phyloP scores from a whole-genome alignment of 2,797 vertebrate species.

The Oceanodroma leucorhoa region DNA sequence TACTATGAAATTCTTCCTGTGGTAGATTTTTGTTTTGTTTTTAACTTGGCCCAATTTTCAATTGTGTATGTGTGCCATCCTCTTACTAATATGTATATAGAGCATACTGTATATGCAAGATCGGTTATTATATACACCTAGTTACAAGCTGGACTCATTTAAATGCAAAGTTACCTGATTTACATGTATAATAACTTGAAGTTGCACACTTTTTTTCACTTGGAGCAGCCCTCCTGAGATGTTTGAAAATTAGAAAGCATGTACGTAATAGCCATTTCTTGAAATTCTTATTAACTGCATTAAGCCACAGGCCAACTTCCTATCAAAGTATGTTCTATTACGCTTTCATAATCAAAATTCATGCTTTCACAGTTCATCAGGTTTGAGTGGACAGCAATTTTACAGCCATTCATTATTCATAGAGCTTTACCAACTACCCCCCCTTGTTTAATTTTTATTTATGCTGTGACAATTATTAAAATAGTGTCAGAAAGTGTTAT shows the following conservation, averaged over 20 bases:
- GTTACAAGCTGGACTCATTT: background rate
- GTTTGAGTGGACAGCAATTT: background rate
- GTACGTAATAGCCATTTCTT: background rate
- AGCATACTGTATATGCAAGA: background rate
- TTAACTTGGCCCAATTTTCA: background rate
- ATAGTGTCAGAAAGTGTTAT: background rate
- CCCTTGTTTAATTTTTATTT: background rate
- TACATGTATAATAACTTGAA: background rate
- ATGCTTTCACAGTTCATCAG: background rate
- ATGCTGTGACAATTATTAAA: background rate
- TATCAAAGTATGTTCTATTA: background rate
- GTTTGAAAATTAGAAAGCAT: background rate
- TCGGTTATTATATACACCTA: background rate
- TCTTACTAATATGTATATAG: background rate
- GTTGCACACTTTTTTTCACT: background rate
- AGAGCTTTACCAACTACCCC: background rate
- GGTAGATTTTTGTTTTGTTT: background rate
- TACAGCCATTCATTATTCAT: background rate
- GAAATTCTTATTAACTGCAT: background rate
- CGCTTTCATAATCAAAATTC: background rate
- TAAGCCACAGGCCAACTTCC: background rate
- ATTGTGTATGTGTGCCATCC: background rate
- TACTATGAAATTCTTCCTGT: background rate
- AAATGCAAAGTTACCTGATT: slow-evolving; percentile 28
- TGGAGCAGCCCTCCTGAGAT: background rate